Base-by-base conservation (phyloP, 1,140 invertebrate genomes). In the Phortica variegata region DNA sequence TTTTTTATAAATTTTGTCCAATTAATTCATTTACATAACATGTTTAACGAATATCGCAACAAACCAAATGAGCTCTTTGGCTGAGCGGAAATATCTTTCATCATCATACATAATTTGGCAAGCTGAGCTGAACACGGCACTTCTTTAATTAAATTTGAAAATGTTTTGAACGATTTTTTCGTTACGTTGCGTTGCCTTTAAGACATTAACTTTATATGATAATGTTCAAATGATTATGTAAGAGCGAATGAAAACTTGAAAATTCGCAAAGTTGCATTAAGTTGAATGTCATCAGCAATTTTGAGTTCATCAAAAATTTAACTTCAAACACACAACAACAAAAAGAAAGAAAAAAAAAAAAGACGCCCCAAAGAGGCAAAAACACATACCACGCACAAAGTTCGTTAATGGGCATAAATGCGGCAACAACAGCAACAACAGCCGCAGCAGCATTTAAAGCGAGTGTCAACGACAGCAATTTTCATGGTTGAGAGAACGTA, bases 291-390 rank as follows among this genome's bases (percentile, higher is more conserved):
- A 69, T 55, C 54, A 61, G 45, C 52, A 58, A 63, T 69, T 63
- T 69, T 31, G 47, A 60, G 54, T 60, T 68, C 65, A 68, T 68
- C 60, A 63, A 68, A 66, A 63, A 63, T 68, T 53, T 60, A 68
- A 47, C 59, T 34, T 10, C 33, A 15, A 43, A 34, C 38, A 48
- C n/a, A 40, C 39, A 38, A 18, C 40, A 53, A 38, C 43, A 38
- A 26, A 29, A 29, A 29, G 26, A 29, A 7, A n/a, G 29, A 37
- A 46, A 18, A 8, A 31, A 4, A 4, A 32, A 6, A 3, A 18
- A 32, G 7, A n/a, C 16, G 41, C 10, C 36, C 32, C 36, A 51
- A 41, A 60, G 47, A 60, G 60, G 63, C 52, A 51, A 49, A 57
- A 54, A 58, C n/a, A 26, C 5, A 68, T 68, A 53, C 51, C 39